These are phyloP conservation scores for Willisornis vidua DNA, from an alignment of 2,113 vertebrate genomes.

Conservation along the genomic window DNA sequence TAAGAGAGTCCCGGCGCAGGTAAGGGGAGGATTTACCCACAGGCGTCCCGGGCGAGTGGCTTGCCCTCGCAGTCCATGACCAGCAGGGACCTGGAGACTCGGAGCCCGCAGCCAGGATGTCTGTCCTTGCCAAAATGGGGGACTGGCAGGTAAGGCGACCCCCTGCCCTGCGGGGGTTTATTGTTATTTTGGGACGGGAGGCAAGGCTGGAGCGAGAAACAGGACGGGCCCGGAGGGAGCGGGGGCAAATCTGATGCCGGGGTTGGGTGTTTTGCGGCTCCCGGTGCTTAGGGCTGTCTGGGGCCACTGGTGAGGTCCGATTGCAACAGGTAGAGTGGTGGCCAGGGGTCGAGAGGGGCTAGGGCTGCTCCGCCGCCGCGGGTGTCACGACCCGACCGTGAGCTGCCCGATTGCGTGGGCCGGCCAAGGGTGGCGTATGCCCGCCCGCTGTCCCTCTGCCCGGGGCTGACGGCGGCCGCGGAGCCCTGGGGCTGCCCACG, in stretches of 20 bases:
- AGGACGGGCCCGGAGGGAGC: not conserved
- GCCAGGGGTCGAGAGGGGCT: not conserved
- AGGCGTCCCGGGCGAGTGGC: slow-evolving; percentile 78
- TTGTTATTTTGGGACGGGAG: slow-evolving; percentile 9
- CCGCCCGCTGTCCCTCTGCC: not conserved
- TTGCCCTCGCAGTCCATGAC: slow-evolving; percentile 77
- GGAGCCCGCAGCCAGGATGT: slow-evolving; percentile 81
- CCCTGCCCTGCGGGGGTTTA: not conserved
- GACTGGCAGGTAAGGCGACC: slow-evolving; percentile 91
- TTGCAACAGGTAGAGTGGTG: not conserved
- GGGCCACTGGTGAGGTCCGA: not conserved
- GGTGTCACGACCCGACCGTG: not conserved
- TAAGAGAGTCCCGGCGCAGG: slow-evolving; percentile 88
- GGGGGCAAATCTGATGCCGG: not conserved
- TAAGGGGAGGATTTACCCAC: slow-evolving; percentile 85
- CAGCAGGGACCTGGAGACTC: slow-evolving; percentile 60
- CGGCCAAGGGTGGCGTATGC: not conserved
- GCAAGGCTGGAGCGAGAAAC: not conserved
- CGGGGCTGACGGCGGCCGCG: not conserved
- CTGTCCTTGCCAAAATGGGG: slow-evolving; percentile 93
- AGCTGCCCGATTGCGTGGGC: not conserved
- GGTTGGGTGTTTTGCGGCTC: not conserved
- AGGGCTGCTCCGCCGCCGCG: not conserved
- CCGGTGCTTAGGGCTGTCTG: not conserved
- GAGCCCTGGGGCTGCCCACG: not conserved